A percentile compares a stretch with the other conserved stretches of the same genome.
These are phyloP conservation scores for Charaxes varanes DNA, from an alignment of 1,140 invertebrate genomes.

Conservation along the genomic window DNA sequence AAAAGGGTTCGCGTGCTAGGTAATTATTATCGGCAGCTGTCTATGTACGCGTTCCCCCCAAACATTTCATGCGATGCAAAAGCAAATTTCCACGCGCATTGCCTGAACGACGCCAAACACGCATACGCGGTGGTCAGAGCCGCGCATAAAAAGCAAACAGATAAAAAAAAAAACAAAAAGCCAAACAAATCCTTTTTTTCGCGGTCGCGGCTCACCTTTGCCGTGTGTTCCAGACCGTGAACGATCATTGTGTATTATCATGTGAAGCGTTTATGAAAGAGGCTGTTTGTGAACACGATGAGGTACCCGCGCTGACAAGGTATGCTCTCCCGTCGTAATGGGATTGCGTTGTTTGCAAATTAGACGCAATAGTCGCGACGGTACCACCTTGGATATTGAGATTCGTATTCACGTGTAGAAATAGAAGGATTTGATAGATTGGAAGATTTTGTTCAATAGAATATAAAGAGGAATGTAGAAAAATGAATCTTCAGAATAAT, in stretches of 20 bases:
- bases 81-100: constrained; percentile 36
- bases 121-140: constrained; percentile 43
- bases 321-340: constrained; percentile 41
- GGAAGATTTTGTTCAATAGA: no score
- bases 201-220: constrained; percentile 62
- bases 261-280: constrained; percentile 58
- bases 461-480: no score
- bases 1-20: constrained; percentile 61
- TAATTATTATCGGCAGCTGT: constrained; percentile 62
- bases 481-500: no score
- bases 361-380: constrained; percentile 48
- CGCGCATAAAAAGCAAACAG: constrained; percentile 58
- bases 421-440: no score
- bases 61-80: constrained; percentile 47
- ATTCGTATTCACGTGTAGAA: no score
- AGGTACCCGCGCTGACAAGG: constrained; percentile 35
- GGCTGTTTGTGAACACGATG: constrained; percentile 56
- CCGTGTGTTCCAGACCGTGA: constrained; percentile 59
- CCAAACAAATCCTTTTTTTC: constrained; percentile 64
- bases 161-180: constrained; percentile 60
- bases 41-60: constrained; percentile 44
- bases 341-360: constrained; percentile 53
- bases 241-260: constrained; percentile 64
- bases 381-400: no score
- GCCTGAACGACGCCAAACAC: constrained; percentile 35